These are phyloP conservation scores for Petrocephalus schoutedeni DNA, from an alignment of 2,797 vertebrate species.

Conservation along the genomic window DNA sequence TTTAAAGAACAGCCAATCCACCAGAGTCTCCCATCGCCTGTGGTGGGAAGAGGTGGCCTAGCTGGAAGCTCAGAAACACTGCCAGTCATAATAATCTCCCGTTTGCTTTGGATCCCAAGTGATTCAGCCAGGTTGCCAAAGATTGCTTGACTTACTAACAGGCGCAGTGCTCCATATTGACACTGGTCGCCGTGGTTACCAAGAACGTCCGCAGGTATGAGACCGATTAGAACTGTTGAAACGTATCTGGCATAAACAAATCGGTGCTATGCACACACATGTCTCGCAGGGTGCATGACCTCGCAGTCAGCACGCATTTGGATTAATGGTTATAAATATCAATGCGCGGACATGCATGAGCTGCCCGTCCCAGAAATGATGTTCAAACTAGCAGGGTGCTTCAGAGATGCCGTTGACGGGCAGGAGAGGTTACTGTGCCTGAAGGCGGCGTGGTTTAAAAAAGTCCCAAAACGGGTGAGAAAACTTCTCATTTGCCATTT, in stretches of 20 bases:
- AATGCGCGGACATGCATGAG: conserved; percentile 34
- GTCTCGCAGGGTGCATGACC: conserved; percentile 33
- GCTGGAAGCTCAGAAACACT: not conserved
- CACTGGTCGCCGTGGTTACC: conserved; percentile 34
- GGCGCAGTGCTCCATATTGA: conserved; percentile 29
- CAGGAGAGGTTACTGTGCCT: not conserved
- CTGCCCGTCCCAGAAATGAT: not conserved
- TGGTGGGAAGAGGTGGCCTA: not conserved
- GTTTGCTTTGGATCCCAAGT: not conserved
- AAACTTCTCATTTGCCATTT: not conserved
- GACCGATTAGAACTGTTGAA: conserved; percentile 36
- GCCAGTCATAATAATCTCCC: not conserved
- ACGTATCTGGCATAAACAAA: conserved; percentile 48
- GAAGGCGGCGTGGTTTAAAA: not conserved
- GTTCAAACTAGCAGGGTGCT: conserved; percentile 8
- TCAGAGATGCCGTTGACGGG: not conserved
- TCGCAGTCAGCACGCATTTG: conserved; percentile 44
- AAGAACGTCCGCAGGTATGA: conserved; percentile 31
- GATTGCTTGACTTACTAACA: not conserved
- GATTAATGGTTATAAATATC: conserved; percentile 56
- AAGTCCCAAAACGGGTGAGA: not conserved
- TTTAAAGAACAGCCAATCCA: conserved; percentile 35
- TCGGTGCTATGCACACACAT: conserved; percentile 41
- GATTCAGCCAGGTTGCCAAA: not conserved
- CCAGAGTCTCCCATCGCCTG: conserved; percentile 41